A percentile compares a stretch with the other conserved stretches of the same genome.
phyloP scores from a whole-genome alignment of 2,888 invertebrate genomes.

The Protonemura montana region DNA sequence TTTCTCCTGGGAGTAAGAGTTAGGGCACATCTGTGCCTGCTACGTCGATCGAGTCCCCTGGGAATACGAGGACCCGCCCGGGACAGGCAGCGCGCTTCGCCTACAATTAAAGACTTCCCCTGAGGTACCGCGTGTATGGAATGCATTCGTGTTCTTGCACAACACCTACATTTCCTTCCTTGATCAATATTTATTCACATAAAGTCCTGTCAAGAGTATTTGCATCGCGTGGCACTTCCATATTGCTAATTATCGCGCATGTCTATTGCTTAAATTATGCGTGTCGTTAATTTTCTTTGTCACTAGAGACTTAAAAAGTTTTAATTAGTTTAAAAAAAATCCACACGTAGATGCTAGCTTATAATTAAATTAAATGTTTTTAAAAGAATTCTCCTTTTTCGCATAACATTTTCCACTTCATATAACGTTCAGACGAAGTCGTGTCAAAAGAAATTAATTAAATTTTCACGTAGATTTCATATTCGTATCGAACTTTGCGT shows the following conservation, averaged over 20 bases:
- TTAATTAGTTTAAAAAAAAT: neutral
- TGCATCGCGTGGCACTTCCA: neutral
- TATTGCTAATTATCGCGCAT: neutral
- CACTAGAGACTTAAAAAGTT: neutral
- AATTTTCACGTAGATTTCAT: neutral
- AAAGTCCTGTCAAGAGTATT: neutral
- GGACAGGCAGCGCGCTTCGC: neutral
- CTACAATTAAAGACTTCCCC: neutral
- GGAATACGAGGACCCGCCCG: neutral
- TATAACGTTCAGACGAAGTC: neutral
- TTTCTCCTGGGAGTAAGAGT: neutral
- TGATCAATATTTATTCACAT: neutral
- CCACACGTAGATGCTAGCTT: neutral
- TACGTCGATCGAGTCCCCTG: neutral
- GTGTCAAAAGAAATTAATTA: neutral
- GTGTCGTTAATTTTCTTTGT: neutral
- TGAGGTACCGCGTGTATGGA: neutral
- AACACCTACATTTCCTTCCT: neutral
- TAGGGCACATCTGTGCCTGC: neutral
- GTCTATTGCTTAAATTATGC: slow-evolving; percentile 5
- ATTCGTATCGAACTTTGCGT: too few relatives aligned
- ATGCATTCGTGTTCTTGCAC: neutral
- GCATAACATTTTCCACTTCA: slow-evolving; percentile 5
- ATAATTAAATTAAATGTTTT: slow-evolving; percentile 2
- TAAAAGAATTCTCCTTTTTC: neutral